Base-by-base conservation (phyloP, 2,888 invertebrate genomes). In the Psylliodes chrysocephalus region DNA sequence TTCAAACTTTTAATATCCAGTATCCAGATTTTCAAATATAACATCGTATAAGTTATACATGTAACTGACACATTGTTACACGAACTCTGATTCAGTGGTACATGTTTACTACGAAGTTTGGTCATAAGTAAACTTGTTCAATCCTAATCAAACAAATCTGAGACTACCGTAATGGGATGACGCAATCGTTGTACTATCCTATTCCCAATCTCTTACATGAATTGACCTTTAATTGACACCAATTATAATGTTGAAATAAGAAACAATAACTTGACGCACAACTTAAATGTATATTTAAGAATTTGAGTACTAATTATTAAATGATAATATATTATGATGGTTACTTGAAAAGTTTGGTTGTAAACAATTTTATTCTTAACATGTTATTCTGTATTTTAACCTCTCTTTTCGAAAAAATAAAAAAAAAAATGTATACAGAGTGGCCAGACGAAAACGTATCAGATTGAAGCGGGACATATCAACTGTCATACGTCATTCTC, bases 191-290 rank as follows among this genome's bases (percentile, higher is more conserved):
- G 67, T 73, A 71, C 73, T 74, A 72, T 75, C 73, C 71, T 76
- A 76, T 75, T 74, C 75, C 73, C 78, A 79, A 79, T 80, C 79
- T 80, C 74, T 78, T 78, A 78, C 78, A 79, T 75, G 75, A 79
- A 80, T 80, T 81, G 79, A 81, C 81, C 81, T 79, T 78, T 79
- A 78, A 80, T 81, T 81, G 79, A 81, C 80, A 78, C 75, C 78
- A 80, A 81, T 81, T 80, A 79, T 73, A 71, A 70, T 75, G 71
- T 75, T 75, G 75, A 77, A 76, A 77, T 78, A 76, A 77, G 76
- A 69, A 69, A 71, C 73, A 74, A 71, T 55, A 55, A 55, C 55
- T 55, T 55, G 65, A 42, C 68, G 66, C 51, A 61, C 47, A 42
- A 49, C 28, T 44, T 44, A 30, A 55, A 44, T 18, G 44, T 19